Evolutionary conservation across 2,113 vertebrate genomes (phyloP).

Genomic region (Atractosteus spatula): DNA sequence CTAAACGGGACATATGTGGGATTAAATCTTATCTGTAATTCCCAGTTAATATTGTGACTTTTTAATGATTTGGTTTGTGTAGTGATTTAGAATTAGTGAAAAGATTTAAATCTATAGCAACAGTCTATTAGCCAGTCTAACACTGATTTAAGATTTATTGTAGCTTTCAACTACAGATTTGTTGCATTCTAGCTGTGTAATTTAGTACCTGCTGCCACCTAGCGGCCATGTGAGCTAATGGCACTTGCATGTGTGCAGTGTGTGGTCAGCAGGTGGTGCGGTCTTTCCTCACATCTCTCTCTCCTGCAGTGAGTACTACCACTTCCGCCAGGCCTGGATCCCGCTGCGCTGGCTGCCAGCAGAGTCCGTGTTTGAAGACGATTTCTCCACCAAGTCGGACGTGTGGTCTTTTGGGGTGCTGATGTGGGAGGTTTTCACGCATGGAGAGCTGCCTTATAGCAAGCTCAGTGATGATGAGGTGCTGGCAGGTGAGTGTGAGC

Average conservation of each 20-base stretch:
- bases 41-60: no score
- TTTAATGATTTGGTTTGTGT: no score
- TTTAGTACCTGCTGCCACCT: slow-evolving; percentile 4
- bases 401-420: slow-evolving; percentile 95
- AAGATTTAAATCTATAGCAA: no score
- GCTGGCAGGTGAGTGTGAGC: slow-evolving; percentile 74
- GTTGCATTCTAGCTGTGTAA: no score
- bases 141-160: no score
- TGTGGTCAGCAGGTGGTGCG: neutral
- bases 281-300: neutral
- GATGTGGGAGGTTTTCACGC: slow-evolving; percentile 96
- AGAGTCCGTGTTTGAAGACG: slow-evolving; percentile 86
- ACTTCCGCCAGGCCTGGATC: slow-evolving; percentile 92
- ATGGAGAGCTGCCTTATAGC: slow-evolving; percentile 84
- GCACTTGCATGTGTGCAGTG: neutral
- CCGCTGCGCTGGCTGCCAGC: slow-evolving; percentile 93
- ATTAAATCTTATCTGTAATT: no score
- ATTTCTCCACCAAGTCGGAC: slow-evolving; percentile 93
- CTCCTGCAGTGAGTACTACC: slow-evolving; percentile 85
- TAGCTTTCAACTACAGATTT: no score
- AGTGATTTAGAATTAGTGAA: no score
- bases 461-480: slow-evolving; percentile 83
- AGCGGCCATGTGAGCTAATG: neutral
- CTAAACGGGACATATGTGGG: no score
- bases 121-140: no score